These are phyloP conservation scores for Drosophila sturtevanti DNA, from an alignment of 1,140 invertebrate genomes.

Conservation along the genomic window DNA sequence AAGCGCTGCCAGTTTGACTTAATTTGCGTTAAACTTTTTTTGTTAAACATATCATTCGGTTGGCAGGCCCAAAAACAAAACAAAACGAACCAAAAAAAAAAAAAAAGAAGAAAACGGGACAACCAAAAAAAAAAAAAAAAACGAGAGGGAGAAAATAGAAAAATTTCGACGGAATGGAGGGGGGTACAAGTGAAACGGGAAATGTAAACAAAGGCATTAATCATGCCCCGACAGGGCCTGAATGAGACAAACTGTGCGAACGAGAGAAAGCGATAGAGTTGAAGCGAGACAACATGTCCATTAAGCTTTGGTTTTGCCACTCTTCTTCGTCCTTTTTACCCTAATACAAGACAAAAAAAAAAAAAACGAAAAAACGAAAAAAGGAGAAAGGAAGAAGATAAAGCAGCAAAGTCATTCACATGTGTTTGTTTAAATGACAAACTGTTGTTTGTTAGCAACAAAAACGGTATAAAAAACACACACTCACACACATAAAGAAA, in stretches of 20 bases:
- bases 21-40: conserved; percentile 80
- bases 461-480: conserved; percentile 29
- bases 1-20: conserved; percentile 79
- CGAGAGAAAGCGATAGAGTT: conserved; percentile 35
- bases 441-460: conserved; percentile 56
- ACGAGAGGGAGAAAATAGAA: conserved; percentile 33
- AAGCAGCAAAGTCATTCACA: conserved; percentile 57
- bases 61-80: conserved; percentile 18
- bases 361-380: background rate
- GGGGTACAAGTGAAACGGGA: conserved; percentile 46
- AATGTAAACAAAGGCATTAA: conserved; percentile 80
- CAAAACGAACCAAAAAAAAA: background rate
- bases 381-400: conserved; percentile 28
- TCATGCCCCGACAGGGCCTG: conserved; percentile 67
- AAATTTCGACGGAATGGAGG: background rate
- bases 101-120: conserved; percentile 7
- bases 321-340: background rate
- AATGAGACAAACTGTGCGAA: conserved; percentile 10
- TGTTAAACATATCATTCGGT: conserved; percentile 73
- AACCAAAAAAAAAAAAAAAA: conserved; percentile 4
- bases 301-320: conserved; percentile 3
- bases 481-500: background rate
- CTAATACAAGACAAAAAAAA: too few species aligned
- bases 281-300: conserved; percentile 14
- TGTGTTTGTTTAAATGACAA: conserved; percentile 65